Percentiles rank a stretch among this genome's conserved stretches.
Conservation (phyloP, 2,113 vertebrate genomes). For the Edolisoma coerulescens region DNA sequence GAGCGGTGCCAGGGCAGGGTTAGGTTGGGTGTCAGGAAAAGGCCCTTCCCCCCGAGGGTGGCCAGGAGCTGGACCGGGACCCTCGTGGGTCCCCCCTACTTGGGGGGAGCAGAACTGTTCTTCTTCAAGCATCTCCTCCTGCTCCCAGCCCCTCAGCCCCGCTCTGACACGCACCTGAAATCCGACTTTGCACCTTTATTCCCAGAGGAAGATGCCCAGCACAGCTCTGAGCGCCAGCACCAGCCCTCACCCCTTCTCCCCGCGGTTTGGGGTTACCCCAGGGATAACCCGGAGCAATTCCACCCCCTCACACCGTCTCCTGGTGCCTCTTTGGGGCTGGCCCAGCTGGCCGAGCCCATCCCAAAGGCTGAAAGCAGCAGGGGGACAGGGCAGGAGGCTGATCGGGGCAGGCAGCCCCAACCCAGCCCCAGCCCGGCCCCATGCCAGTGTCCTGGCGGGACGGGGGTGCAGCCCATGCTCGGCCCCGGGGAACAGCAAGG, state of each 20-base stretch:
- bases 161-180: fast-evolving
- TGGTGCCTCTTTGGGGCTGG: fast-evolving
- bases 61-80: fast-evolving
- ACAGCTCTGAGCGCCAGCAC: background rate
- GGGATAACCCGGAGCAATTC: background rate
- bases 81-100: background rate
- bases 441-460: background rate
- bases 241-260: background rate
- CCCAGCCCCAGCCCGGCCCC: background rate
- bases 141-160: background rate
- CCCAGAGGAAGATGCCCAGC: background rate
- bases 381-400: fast-evolving
- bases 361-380: background rate
- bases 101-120: background rate
- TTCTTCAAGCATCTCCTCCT: background rate
- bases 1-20: background rate
- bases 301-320: background rate
- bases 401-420: no score
- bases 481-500: fast-evolving
- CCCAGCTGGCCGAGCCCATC: background rate
- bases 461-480: background rate
- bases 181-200: fast-evolving
- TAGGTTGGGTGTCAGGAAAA: fast-evolving
- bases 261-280: background rate
- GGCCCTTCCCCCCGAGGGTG: background rate